Evolutionary conservation across 2,113 vertebrate genomes (phyloP).

Genomic region (Neopipo cinnamomea): DNA sequence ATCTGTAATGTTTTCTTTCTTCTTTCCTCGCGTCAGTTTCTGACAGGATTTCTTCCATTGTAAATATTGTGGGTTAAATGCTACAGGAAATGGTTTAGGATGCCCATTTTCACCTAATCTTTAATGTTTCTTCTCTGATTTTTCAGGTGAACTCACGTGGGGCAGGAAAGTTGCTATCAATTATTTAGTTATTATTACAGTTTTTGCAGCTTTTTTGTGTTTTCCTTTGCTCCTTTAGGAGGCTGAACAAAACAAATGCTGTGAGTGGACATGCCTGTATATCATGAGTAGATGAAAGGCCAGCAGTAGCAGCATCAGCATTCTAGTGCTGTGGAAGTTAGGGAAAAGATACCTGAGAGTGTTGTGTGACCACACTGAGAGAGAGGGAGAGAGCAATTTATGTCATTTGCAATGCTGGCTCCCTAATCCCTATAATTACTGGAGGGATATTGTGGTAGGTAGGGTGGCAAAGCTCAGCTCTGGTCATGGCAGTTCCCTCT

Average conservation of each 20-base stretch:
- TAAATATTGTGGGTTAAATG: too few relatives aligned
- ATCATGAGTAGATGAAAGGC: background rate
- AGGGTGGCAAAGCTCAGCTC: background rate
- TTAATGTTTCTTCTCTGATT: background rate
- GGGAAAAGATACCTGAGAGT: background rate
- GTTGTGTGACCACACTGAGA: background rate
- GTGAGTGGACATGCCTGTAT: fast-evolving
- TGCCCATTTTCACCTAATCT: background rate
- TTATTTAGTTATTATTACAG: background rate
- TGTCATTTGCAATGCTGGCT: background rate
- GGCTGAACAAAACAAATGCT: background rate
- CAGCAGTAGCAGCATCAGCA: background rate
- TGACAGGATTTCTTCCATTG: too few relatives aligned
- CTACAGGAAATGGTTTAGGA: background rate
- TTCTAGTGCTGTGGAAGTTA: background rate
- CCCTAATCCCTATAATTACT: background rate
- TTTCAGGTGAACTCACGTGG: background rate
- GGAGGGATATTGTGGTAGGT: background rate
- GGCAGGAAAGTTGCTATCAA: background rate
- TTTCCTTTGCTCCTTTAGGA: background rate
- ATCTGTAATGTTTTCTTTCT: too few relatives aligned
- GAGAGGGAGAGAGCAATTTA: background rate
- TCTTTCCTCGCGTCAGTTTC: too few relatives aligned
- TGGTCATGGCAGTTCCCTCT: background rate
- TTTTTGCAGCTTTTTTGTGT: background rate